Conservation (phyloP, 2,888 invertebrate species). For the Nomada goodeniana region DNA sequence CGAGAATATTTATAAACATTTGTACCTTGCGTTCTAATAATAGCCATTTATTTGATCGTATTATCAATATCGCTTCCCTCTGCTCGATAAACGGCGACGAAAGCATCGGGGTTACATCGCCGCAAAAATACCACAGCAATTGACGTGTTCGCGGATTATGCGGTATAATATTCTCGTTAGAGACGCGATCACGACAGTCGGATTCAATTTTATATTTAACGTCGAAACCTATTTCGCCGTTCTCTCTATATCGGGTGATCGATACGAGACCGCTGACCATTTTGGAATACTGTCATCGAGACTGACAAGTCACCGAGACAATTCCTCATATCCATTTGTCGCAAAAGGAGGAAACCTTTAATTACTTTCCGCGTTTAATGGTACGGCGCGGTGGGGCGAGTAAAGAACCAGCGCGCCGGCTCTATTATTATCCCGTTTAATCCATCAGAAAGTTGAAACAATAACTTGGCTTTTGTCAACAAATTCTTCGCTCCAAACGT, state of each 20-base stretch:
- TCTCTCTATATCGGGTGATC: neutral
- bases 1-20: neutral
- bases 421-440: constrained; percentile 36
- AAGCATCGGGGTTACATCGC: neutral
- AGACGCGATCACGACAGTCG: neutral
- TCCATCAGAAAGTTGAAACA: constrained; percentile 35
- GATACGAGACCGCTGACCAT: neutral
- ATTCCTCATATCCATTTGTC: constrained; percentile 43
- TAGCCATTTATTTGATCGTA: neutral
- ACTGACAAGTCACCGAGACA: constrained; percentile 9
- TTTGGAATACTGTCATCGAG: constrained; percentile 22
- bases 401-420: constrained; percentile 3
- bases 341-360: constrained; percentile 44
- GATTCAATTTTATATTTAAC: constrained; percentile 33
- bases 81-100: too few species aligned
- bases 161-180: neutral
- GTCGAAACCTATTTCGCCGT: constrained; percentile 3
- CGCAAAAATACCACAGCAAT: neutral
- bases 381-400: neutral
- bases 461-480: constrained; percentile 21
- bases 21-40: neutral
- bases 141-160: neutral
- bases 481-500: constrained; percentile 8
- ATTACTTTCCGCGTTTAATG: constrained; percentile 49
- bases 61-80: neutral